phyloP scores from a whole-genome alignment of 2,888 invertebrate species.

The Meghimatium bilineatum region DNA sequence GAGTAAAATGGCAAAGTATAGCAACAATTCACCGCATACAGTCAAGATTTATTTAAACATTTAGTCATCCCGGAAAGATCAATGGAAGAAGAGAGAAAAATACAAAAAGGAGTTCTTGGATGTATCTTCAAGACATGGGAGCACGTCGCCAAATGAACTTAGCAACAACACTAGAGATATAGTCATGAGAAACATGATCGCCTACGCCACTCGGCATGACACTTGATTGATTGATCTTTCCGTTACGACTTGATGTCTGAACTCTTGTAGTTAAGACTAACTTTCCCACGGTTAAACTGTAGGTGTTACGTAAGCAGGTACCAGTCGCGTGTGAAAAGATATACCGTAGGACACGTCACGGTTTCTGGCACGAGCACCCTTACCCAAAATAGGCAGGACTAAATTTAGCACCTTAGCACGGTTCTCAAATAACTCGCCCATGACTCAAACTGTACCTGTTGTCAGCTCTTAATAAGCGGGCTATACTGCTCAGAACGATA shows the following conservation, averaged over 20 bases:
- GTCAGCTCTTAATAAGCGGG: not conserved
- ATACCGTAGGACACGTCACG: not conserved
- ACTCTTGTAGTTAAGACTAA: not conserved
- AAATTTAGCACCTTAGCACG: slow-evolving; percentile 37
- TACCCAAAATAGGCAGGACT: slow-evolving; percentile 46
- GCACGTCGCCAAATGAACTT: no score
- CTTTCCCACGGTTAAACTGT: not conserved
- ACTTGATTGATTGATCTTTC: no score
- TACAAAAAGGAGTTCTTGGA: no score
- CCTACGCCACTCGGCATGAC: no score
- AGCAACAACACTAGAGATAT: no score
- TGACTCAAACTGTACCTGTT: slow-evolving; percentile 39
- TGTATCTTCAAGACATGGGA: no score
- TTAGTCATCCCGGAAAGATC: no score
- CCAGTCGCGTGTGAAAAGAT: slow-evolving; percentile 9
- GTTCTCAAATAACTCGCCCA: slow-evolving; percentile 39
- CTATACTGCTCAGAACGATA: not conserved
- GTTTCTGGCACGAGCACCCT: slow-evolving; percentile 30
- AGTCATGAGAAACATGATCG: no score
- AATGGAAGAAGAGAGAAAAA: no score
- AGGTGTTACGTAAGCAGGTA: not conserved
- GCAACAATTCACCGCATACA: no score
- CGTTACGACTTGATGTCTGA: not conserved
- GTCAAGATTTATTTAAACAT: no score
- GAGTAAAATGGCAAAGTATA: no score